Percentiles rank a stretch among this genome's conserved stretches.
These are phyloP conservation scores for Dorcus hopei DNA, from an alignment of 2,888 invertebrate species.

Conservation along the genomic window DNA sequence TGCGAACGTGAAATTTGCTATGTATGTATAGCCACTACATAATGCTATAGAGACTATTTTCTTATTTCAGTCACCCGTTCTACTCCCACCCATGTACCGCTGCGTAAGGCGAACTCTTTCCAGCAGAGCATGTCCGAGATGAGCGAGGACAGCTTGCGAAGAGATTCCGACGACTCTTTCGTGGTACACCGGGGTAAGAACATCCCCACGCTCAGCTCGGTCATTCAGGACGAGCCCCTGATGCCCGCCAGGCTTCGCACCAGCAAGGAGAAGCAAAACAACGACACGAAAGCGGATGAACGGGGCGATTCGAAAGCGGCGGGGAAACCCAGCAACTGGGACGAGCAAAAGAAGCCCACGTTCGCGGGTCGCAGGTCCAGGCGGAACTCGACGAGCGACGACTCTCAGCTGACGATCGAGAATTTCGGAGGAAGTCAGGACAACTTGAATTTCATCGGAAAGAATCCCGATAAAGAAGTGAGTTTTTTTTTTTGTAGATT, in stretches of 20 bases:
- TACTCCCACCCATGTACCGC: constrained; percentile 51
- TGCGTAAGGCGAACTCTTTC: constrained; percentile 45
- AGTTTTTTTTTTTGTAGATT: neutral
- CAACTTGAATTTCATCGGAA: constrained; percentile 78
- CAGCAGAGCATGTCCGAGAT: constrained; percentile 45
- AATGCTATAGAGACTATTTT: neutral
- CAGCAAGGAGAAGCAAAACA: constrained; percentile 62
- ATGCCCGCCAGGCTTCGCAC: constrained; percentile 52
- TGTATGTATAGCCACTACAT: no score
- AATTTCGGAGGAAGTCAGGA: constrained; percentile 93
- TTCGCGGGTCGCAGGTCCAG: constrained; percentile 83
- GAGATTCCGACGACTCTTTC: constrained; percentile 63
- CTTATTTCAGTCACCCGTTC: constrained; percentile 52
- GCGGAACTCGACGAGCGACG: constrained; percentile 79
- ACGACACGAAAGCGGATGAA: constrained; percentile 66
- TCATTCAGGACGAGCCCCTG: constrained; percentile 57
- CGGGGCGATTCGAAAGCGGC: constrained; percentile 64
- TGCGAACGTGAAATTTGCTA: no score
- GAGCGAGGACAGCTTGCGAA: constrained; percentile 47
- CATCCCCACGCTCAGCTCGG: constrained; percentile 73
- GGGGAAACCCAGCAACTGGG: constrained; percentile 84
- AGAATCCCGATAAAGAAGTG: constrained; percentile 76
- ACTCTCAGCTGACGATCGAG: constrained; percentile 86
- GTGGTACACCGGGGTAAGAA: constrained; percentile 78
- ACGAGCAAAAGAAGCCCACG: constrained; percentile 65